A percentile compares a stretch with the other conserved stretches of the same genome.
phyloP scores from a whole-genome alignment of 2,888 invertebrate genomes.

The Ornithoptera priamus region DNA sequence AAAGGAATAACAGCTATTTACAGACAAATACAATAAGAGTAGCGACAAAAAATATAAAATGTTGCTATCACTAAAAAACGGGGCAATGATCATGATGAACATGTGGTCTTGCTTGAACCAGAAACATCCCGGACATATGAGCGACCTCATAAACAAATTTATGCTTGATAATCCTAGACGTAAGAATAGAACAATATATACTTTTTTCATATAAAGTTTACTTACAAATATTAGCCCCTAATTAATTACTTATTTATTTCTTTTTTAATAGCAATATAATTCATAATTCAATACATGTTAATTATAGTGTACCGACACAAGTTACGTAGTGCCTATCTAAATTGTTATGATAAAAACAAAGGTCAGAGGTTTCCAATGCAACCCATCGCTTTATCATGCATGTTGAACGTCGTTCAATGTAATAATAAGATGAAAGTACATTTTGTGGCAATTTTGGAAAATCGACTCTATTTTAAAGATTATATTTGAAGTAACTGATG shows the following conservation, averaged over 20 bases:
- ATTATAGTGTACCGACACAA: background rate
- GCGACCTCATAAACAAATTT: slow-evolving; percentile 66
- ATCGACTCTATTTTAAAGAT: background rate
- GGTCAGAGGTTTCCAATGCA: slow-evolving; percentile 12
- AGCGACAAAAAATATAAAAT: background rate
- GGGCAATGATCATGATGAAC: slow-evolving; percentile 49
- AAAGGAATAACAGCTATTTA: background rate
- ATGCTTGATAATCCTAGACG: background rate
- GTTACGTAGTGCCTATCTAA: background rate
- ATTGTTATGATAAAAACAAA: slow-evolving; percentile 4
- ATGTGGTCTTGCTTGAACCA: slow-evolving; percentile 45
- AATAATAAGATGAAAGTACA: background rate
- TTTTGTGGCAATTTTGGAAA: background rate
- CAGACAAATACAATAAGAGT: background rate
- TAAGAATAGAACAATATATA: background rate
- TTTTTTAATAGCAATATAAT: too few relatives aligned
- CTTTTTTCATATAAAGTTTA: background rate
- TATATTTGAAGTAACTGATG: slow-evolving; percentile 9
- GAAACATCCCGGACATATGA: slow-evolving; percentile 57
- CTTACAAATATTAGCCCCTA: background rate
- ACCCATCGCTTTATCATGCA: slow-evolving; percentile 7
- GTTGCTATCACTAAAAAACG: slow-evolving; percentile 32
- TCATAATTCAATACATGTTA: background rate
- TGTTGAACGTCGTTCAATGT: background rate
- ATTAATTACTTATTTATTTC: background rate